phyloP scores from a whole-genome alignment of 2,888 invertebrate genomes.

The Ophion slaviceki region DNA sequence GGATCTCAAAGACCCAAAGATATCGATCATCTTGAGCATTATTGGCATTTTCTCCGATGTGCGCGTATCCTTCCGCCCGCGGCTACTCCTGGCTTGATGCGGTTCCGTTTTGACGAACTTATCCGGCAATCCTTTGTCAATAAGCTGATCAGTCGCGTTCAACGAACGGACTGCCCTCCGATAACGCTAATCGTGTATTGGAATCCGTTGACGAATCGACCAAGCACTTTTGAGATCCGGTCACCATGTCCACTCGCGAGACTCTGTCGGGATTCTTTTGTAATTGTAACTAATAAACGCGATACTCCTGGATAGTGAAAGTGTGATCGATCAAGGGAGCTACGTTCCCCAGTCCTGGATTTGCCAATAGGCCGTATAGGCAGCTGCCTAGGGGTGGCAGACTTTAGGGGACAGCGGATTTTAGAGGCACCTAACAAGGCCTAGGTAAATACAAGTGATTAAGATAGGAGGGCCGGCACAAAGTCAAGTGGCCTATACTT shows the following conservation, averaged over 20 bases:
- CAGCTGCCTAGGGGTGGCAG: no score
- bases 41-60: constrained; percentile 75
- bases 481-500: no score
- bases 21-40: constrained; percentile 82
- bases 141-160: background rate
- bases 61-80: background rate
- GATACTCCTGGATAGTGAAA: constrained; percentile 37
- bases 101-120: background rate
- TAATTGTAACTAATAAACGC: constrained; percentile 37
- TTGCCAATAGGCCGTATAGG: no score
- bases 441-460: no score
- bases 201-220: no score
- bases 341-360: background rate
- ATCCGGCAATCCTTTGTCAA: background rate
- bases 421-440: no score
- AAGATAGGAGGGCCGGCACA: no score
- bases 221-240: background rate
- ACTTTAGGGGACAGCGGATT: no score
- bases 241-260: constrained; percentile 41
- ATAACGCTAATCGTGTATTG: constrained; percentile 1
- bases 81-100: background rate
- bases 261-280: constrained; percentile 14
- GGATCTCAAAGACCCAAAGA: constrained; percentile 81
- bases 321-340: constrained; percentile 49
- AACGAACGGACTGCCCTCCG: background rate